These are phyloP conservation scores for Protonemura montana DNA, from an alignment of 2,888 invertebrate genomes.

Conservation along the genomic window DNA sequence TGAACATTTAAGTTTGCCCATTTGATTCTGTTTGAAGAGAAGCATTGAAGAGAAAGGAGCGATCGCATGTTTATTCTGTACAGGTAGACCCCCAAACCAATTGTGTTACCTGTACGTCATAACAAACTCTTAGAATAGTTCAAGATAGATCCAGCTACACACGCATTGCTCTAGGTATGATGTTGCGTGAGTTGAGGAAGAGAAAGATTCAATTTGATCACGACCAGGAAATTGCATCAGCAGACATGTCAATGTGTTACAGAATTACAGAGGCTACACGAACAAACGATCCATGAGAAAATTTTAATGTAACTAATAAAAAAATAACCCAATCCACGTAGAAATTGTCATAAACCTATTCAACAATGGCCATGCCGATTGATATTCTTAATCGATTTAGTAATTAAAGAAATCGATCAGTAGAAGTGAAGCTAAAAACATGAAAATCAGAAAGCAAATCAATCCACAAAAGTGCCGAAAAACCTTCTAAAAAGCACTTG, in stretches of 20 bases:
- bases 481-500: too few species aligned
- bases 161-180: neutral
- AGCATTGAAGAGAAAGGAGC: neutral
- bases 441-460: neutral
- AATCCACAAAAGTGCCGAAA: too few species aligned
- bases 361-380: too few species aligned
- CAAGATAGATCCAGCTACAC: too few species aligned
- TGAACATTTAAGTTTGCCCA: neutral
- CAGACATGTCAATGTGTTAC: conserved; percentile 4
- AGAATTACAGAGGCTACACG: neutral
- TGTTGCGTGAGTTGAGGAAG: neutral
- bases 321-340: neutral
- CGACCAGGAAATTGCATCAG: conserved; percentile 4
- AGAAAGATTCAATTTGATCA: neutral
- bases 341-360: neutral
- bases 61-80: neutral
- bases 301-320: neutral
- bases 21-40: neutral
- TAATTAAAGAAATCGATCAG: neutral
- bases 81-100: neutral
- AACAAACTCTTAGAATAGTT: too few species aligned
- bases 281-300: neutral
- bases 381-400: too few species aligned
- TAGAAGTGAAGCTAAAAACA: neutral
- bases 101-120: too few species aligned